A percentile compares a stretch with the other conserved stretches of the same genome.
Evolutionary conservation across 64 coral and sea anemone genomes (phyloP).

Genomic region (Actinia equina): DNA sequence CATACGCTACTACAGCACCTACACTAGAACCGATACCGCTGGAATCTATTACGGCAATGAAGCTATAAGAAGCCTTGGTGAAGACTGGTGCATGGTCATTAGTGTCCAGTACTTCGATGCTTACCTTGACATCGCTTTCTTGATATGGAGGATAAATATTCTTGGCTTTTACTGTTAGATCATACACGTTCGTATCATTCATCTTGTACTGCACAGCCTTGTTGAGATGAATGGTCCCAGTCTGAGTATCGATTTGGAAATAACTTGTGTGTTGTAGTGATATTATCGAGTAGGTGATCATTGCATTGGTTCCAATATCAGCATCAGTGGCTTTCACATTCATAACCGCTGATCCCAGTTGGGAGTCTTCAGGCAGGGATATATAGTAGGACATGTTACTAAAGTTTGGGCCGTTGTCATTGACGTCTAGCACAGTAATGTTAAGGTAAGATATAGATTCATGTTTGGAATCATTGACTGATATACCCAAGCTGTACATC

Average conservation of each 20-base stretch:
- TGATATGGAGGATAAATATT: slow-evolving; percentile 64
- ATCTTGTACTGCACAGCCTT: slow-evolving; percentile 49
- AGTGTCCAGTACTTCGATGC: slow-evolving; percentile 66
- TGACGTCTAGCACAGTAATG: slow-evolving; percentile 72
- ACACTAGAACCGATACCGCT: slow-evolving; percentile 19
- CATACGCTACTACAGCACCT: slow-evolving; percentile 40
- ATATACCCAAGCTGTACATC: slow-evolving; percentile 50
- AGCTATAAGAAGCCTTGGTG: slow-evolving; percentile 17
- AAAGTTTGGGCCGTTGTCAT: slow-evolving; percentile 89
- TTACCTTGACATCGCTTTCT: slow-evolving; percentile 30
- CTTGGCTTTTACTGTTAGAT: slow-evolving; percentile 54
- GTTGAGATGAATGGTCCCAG: slow-evolving; percentile 48
- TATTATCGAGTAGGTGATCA: slow-evolving; percentile 65
- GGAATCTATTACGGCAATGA: slow-evolving; percentile 32
- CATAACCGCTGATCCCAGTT: slow-evolving; percentile 20
- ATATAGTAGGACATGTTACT: slow-evolving; percentile 38
- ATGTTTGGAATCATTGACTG: slow-evolving; percentile 71
- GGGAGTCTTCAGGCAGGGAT: slow-evolving; percentile 52
- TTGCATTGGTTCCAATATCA: slow-evolving; percentile 71
- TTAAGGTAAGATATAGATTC: slow-evolving; percentile 38
- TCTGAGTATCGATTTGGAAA: slow-evolving; percentile 59
- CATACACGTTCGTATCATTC: slow-evolving; percentile 58
- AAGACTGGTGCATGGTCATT: slow-evolving; percentile 85
- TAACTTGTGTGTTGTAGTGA: slow-evolving; percentile 31
- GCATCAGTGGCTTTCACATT: slow-evolving; percentile 75